Evolutionary conservation across 2,797 vertebrate genomes (phyloP), one percentile per base, ranked within the genome.

Genomic region (Aldrovandia affinis): DNA sequence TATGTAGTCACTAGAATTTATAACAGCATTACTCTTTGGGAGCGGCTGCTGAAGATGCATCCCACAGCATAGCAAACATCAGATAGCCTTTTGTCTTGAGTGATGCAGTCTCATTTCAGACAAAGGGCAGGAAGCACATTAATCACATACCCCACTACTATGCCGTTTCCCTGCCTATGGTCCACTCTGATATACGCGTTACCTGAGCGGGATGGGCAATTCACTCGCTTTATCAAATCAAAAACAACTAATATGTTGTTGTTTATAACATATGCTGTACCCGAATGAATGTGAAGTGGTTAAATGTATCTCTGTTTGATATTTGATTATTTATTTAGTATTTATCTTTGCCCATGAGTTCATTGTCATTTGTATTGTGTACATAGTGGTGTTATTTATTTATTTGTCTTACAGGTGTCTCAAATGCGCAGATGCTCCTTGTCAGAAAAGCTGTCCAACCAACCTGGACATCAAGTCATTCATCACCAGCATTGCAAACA

Each of bases 361-460:
- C 20, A 30, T 7, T 92, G 39, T 92, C 92, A 92, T 93, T 59
- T 90, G 83, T 44, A 63, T 18, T 52, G 33, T 15, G 59, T 54
- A 54, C 44, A 70, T 54, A 9, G 28, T 80, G 14, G 47, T 50
- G n/a, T n/a, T 44, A 22, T 12, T 81, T 42, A 25, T 92, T 91
- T 84, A 42, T 73, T 83, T 88, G 81, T 59, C n/a, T 87, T 87
- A 30, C 82, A 99, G 97, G 84, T 98, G 97, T 90, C 92, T 99
- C 5, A 99, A 98, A 91, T 99, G 97, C 93, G 97, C 94, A 0
- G 98, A 99, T 91, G 97, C 97, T 83, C 98, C 98, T 0, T 99
- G 98, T 95, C 98, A 99, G 94, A 99, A 99, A 94, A 99, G 97
- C 89, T 99, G 97, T 90, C 98, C 97, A 0, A 99, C 98, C 57